Percentiles rank a stretch among this genome's conserved stretches.
Evolutionary conservation across 2,888 invertebrate genomes (phyloP).

Genomic region (Cephus pygmeus): DNA sequence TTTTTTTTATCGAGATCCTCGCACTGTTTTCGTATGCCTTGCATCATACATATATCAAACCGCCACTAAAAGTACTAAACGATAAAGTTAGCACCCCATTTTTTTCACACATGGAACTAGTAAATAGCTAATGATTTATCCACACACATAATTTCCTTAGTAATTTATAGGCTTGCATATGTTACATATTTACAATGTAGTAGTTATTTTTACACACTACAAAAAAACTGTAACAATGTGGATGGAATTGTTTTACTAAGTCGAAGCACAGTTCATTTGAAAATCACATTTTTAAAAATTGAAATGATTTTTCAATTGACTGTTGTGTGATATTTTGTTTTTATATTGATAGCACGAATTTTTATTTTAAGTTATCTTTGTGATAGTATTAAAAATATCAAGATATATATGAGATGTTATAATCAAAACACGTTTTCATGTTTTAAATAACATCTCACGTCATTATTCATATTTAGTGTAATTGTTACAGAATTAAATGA

Average conservation of each 20-base stretch:
- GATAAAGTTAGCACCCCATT: background rate
- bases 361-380: background rate
- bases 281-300: background rate
- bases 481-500: background rate
- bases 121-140: background rate
- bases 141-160: background rate
- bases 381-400: background rate
- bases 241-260: background rate
- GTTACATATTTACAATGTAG: constrained; percentile 17
- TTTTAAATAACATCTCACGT: background rate
- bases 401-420: background rate
- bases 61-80: background rate
- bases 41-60: background rate
- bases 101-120: background rate
- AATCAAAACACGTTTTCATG: background rate
- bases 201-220: background rate
- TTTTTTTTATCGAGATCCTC: background rate
- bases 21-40: background rate
- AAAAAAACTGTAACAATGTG: background rate
- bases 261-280: background rate
- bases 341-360: background rate
- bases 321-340: background rate
- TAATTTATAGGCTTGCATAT: background rate
- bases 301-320: background rate
- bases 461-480: too few relatives aligned